A percentile compares a stretch with the other conserved stretches of the same genome.
phyloP scores from a whole-genome alignment of 2,888 invertebrate species.

The Sesamia inferens region DNA sequence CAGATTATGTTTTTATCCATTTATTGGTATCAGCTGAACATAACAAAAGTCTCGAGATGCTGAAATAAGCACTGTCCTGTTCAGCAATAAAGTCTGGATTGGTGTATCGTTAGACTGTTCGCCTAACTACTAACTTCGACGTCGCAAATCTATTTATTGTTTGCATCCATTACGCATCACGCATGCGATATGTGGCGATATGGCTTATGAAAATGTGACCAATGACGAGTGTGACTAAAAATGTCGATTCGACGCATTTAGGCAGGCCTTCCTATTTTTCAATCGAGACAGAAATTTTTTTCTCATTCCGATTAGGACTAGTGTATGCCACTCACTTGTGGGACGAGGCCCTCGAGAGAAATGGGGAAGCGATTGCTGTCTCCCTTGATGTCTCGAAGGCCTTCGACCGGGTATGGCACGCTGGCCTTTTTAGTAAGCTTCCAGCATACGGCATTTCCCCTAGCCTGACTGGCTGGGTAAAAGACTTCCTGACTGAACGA shows the following conservation, averaged over 20 bases:
- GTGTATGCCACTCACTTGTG: too few relatives aligned
- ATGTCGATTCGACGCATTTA: constrained; percentile 20
- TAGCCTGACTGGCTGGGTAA: too few relatives aligned
- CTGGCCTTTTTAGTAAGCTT: too few relatives aligned
- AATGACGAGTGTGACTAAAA: constrained; percentile 5
- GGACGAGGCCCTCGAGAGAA: too few relatives aligned
- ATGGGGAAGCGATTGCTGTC: too few relatives aligned
- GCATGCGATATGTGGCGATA: constrained; percentile 23
- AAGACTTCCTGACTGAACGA: too few relatives aligned
- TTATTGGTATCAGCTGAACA: constrained; percentile 25
- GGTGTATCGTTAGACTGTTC: constrained; percentile 31
- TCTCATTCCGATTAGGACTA: too few relatives aligned
- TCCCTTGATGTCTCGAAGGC: too few relatives aligned
- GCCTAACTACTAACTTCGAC: constrained; percentile 55
- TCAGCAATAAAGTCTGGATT: constrained; percentile 53
- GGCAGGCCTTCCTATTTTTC: constrained; percentile 5
- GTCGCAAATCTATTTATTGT: constrained; percentile 45
- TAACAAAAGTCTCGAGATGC: constrained; percentile 41
- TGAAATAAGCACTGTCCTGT: constrained; percentile 47
- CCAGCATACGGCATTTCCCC: too few relatives aligned
- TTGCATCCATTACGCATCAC: constrained; percentile 37
- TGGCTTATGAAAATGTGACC: constrained; percentile 42
- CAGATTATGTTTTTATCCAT: constrained; percentile 57
- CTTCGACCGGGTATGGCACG: too few relatives aligned
- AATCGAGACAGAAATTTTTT: not conserved